A percentile compares a stretch with the other conserved stretches of the same genome.
These are phyloP conservation scores for Festucalex cinctus DNA, from an alignment of 2,113 vertebrate species.

Conservation along the genomic window DNA sequence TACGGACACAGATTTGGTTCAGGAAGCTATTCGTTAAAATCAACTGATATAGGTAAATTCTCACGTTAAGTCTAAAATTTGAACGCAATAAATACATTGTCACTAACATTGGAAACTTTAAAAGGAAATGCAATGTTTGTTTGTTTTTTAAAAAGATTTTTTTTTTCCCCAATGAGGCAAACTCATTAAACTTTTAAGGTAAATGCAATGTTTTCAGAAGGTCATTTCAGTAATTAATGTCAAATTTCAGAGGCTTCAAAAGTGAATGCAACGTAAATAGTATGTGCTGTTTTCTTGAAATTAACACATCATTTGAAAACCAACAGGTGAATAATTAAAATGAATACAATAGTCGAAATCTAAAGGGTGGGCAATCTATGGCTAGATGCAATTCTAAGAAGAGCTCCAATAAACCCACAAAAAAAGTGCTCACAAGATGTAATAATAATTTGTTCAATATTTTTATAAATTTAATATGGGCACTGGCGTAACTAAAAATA, in stretches of 20 bases:
- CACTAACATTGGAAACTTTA: neutral
- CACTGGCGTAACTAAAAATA: neutral
- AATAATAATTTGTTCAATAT: neutral
- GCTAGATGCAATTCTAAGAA: neutral
- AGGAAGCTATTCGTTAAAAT: constrained; percentile 53
- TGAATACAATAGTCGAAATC: neutral
- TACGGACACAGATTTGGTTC: constrained; percentile 41
- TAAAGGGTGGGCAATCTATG: neutral
- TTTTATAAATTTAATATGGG: neutral
- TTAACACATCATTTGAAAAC: neutral
- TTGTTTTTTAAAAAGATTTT: neutral
- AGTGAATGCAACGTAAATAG: neutral
- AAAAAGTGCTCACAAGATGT: neutral
- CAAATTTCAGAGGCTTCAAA: neutral
- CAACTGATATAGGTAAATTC: constrained; percentile 22
- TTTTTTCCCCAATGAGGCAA: neutral
- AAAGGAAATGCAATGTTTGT: neutral
- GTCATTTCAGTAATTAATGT: neutral
- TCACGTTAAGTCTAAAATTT: neutral
- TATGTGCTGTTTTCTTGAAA: neutral
- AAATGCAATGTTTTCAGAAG: neutral
- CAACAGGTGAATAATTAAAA: neutral
- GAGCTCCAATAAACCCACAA: no score
- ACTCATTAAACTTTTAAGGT: neutral
- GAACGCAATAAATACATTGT: neutral